Conservation (phyloP, 2,888 invertebrate species). For the Taphrorychus bicolor region DNA sequence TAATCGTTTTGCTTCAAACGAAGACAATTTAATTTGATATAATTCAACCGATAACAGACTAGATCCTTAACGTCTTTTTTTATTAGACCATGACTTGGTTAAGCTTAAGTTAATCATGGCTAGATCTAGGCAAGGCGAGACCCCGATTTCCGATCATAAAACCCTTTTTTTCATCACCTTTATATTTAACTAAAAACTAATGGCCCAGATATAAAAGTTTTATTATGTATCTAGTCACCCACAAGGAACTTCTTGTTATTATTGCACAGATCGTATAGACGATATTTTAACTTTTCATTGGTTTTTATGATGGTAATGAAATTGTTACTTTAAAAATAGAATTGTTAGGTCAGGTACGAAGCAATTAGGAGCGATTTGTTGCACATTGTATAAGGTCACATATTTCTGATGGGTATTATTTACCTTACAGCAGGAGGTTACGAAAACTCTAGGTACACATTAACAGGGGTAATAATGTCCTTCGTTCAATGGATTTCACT, state of each 20-base stretch:
- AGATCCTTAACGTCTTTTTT: not conserved
- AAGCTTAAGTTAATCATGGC: not conserved
- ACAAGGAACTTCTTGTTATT: no score
- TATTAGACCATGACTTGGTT: not conserved
- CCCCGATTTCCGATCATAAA: not conserved
- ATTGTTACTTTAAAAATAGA: not conserved
- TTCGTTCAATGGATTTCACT: not conserved
- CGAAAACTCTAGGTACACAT: not conserved
- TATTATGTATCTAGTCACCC: no score
- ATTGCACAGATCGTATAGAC: no score
- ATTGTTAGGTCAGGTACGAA: no score
- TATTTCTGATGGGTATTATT: not conserved
- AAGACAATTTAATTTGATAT: not conserved
- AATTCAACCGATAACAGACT: not conserved
- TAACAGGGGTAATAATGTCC: not conserved
- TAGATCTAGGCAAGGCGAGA: not conserved
- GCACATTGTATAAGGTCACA: no score
- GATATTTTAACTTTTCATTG: no score
- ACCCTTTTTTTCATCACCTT: no score
- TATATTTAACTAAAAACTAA: no score
- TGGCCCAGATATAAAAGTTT: no score
- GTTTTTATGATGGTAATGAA: no score
- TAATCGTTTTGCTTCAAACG: not conserved
- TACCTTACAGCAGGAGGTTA: not conserved
- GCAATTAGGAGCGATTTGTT: not conserved